Percentiles rank a stretch among this genome's conserved stretches.
These are phyloP conservation scores for Halocynthia aurantium DNA, from an alignment of 23 tunicate species.

Conservation along the genomic window DNA sequence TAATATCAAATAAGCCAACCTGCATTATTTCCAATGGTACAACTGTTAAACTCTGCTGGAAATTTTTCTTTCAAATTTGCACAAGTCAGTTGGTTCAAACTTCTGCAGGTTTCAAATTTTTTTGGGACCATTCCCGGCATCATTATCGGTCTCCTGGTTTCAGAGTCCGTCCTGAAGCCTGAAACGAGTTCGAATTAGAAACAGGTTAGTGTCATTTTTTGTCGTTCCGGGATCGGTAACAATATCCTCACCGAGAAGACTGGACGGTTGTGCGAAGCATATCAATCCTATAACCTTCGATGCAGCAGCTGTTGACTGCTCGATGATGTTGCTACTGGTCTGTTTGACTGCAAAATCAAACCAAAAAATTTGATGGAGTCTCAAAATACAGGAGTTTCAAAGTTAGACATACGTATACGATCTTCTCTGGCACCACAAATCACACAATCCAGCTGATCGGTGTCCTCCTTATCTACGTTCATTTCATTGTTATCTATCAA, in stretches of 20 bases:
- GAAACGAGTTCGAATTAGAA: not conserved
- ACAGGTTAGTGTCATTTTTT: not conserved
- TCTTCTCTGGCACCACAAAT: slow-evolving; percentile 56
- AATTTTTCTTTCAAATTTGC: slow-evolving; percentile 8
- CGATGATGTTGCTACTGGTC: not conserved
- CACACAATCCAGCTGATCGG: slow-evolving; percentile 41
- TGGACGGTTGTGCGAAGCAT: slow-evolving; percentile 59
- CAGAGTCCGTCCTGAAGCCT: slow-evolving; percentile 9
- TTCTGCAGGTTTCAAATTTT: not conserved
- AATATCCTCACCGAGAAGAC: slow-evolving; percentile 49
- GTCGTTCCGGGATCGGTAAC: not conserved
- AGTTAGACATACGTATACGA: not conserved
- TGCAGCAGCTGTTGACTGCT: not conserved
- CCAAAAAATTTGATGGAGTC: no score
- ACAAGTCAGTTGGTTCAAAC: not conserved
- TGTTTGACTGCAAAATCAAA: no score
- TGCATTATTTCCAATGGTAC: not conserved
- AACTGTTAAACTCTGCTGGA: not conserved
- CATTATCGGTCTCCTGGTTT: not conserved
- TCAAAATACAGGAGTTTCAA: no score
- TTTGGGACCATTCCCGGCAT: not conserved
- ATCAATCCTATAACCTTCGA: slow-evolving; percentile 41
- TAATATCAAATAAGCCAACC: not conserved
- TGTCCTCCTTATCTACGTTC: not conserved
- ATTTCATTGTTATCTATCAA: not conserved